Evolutionary conservation across 2,888 invertebrate genomes (phyloP).

Genomic region (Papilio elwesi): DNA sequence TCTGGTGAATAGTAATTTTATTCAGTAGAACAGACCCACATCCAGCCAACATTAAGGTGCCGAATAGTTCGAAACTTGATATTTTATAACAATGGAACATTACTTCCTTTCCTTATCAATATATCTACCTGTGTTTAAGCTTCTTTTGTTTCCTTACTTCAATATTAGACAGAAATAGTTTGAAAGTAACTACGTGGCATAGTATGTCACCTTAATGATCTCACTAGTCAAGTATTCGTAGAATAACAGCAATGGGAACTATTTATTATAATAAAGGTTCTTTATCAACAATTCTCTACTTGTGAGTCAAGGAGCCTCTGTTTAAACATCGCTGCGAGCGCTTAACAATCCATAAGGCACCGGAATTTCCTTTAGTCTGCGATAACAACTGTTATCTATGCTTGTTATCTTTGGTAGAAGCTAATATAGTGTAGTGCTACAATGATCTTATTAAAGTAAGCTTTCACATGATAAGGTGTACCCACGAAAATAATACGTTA

Average conservation of each 20-base stretch:
- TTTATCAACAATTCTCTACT: slow-evolving; percentile 58
- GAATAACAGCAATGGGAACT: slow-evolving; percentile 35
- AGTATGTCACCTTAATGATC: slow-evolving; percentile 29
- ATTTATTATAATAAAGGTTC: slow-evolving; percentile 37
- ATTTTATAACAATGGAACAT: slow-evolving; percentile 8
- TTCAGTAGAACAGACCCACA: too few relatives aligned
- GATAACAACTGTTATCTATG: slow-evolving; percentile 54
- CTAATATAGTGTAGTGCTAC: not conserved
- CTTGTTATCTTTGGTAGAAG: slow-evolving; percentile 8
- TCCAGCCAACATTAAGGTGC: too few relatives aligned
- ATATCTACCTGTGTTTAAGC: not conserved
- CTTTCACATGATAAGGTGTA: not conserved
- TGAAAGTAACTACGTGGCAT: not conserved
- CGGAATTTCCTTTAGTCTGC: slow-evolving; percentile 61
- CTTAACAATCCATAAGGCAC: slow-evolving; percentile 49
- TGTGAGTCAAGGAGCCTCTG: slow-evolving; percentile 55
- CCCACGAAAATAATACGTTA: not conserved
- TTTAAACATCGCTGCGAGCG: slow-evolving; percentile 46
- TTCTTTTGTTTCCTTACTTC: not conserved
- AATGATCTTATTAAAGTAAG: not conserved
- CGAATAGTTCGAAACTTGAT: not conserved
- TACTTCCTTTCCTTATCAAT: not conserved
- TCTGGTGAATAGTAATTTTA: too few relatives aligned
- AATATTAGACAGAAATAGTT: not conserved
- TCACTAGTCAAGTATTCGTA: slow-evolving; percentile 25